Conservation (phyloP, 2,888 invertebrate species). For the Chaitophorus viminalis region DNA sequence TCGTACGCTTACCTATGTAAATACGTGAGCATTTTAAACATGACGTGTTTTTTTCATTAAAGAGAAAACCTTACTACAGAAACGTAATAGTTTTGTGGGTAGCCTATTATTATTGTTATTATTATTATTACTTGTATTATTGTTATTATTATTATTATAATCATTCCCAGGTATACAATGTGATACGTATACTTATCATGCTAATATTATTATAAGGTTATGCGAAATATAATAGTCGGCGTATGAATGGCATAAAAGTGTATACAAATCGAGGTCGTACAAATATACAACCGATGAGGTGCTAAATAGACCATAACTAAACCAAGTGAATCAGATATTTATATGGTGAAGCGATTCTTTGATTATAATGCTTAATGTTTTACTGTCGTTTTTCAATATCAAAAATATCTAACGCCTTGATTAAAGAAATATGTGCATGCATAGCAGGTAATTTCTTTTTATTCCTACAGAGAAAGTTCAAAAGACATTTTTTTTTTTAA, state of each 20-base stretch:
- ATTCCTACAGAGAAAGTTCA: background rate
- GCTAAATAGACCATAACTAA: constrained; percentile 61
- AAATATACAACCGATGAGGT: constrained; percentile 45
- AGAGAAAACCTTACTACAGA: constrained; percentile 2
- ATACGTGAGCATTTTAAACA: constrained; percentile 1
- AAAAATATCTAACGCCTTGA: background rate
- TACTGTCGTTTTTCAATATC: constrained; percentile 12
- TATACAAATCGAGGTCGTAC: constrained; percentile 55
- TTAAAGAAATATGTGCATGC: background rate
- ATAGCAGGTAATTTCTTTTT: background rate
- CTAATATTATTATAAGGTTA: constrained; percentile 45
- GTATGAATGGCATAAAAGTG: constrained; percentile 51
- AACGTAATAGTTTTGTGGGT: background rate
- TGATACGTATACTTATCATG: constrained; percentile 25
- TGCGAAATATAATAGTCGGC: constrained; percentile 42
- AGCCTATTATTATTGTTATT: constrained; percentile 9
- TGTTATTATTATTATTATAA: constrained; percentile 28
- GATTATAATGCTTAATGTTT: constrained; percentile 46
- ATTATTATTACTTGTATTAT: background rate
- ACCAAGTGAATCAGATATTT: constrained; percentile 50
- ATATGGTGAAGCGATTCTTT: constrained; percentile 4
- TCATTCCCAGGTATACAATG: constrained; percentile 20
- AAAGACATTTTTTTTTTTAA: background rate
- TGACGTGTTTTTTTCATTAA: constrained; percentile 34
- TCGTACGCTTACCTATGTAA: background rate